phyloP scores from a whole-genome alignment of 2,888 invertebrate species.

The Tinea semifulvella region DNA sequence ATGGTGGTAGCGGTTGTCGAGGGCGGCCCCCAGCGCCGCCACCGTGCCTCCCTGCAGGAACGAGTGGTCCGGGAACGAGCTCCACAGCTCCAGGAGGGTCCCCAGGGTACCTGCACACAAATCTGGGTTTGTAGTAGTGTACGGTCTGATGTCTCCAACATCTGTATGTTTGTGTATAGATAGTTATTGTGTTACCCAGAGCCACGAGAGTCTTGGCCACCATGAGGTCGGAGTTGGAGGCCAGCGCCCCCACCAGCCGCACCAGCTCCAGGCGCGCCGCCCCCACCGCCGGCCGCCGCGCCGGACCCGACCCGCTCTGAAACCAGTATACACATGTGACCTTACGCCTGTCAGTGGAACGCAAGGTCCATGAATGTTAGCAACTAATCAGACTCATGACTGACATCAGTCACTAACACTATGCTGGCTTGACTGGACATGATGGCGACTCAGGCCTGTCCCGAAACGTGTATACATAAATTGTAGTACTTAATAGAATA shows the following conservation, averaged over 20 bases:
- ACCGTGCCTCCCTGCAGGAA: slow-evolving; percentile 93
- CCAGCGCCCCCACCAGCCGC: not conserved
- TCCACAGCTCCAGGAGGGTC: slow-evolving; percentile 84
- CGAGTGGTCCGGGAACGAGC: slow-evolving; percentile 92
- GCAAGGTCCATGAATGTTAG: no score
- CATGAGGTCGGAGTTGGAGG: not conserved
- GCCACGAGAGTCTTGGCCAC: not conserved
- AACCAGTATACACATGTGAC: slow-evolving; percentile 83
- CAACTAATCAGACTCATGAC: no score
- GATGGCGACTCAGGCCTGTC: no score
- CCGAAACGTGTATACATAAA: no score
- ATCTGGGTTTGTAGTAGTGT: not conserved
- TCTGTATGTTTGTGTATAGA: not conserved
- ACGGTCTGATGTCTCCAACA: not conserved
- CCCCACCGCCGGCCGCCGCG: not conserved
- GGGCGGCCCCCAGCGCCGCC: slow-evolving; percentile 78
- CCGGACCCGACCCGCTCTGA: slow-evolving; percentile 75
- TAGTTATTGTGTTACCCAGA: no score
- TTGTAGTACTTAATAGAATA: no score
- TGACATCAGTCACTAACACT: no score
- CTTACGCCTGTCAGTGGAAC: no score
- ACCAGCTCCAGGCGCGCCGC: not conserved
- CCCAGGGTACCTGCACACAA: slow-evolving; percentile 60
- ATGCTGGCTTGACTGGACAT: no score
- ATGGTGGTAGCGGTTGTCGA: slow-evolving; percentile 40